A percentile compares a stretch with the other conserved stretches of the same genome.
These are phyloP conservation scores for Danio aesculapii DNA, from an alignment of 2,797 vertebrate species.

Conservation along the genomic window DNA sequence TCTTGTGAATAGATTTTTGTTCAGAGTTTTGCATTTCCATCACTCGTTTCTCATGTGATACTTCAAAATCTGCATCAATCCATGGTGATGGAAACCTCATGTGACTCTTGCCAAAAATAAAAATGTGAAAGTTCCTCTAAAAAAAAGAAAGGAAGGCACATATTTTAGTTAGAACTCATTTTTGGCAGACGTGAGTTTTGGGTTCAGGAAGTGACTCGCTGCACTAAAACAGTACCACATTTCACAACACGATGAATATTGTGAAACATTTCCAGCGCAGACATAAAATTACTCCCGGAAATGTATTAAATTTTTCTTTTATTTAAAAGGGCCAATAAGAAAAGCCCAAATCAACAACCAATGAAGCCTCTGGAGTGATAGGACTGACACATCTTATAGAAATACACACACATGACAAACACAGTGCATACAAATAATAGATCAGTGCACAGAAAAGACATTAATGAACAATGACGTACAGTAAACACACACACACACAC, in stretches of 20 bases:
- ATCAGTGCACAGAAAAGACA: conserved; percentile 31
- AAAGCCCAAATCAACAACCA: conserved; percentile 59
- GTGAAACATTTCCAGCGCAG: not conserved
- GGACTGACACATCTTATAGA: conserved; percentile 49
- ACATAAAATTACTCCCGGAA: not conserved
- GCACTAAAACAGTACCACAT: conserved; percentile 20
- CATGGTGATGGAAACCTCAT: too few relatives aligned
- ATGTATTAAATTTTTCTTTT: conserved; percentile 44
- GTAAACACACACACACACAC: not conserved
- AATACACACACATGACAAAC: conserved; percentile 11
- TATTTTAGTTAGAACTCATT: not conserved
- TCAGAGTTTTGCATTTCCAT: too few relatives aligned
- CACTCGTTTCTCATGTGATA: too few relatives aligned
- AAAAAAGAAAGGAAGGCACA: too few relatives aligned
- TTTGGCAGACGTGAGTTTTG: not conserved
- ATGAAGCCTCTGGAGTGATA: conserved; percentile 2
- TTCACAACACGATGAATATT: conserved; percentile 18
- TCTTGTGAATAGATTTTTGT: too few relatives aligned
- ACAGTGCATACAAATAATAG: not conserved
- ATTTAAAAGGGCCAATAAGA: conserved; percentile 53
- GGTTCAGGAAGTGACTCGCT: conserved; percentile 21
- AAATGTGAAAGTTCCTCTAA: too few relatives aligned
- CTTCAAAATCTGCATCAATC: too few relatives aligned
- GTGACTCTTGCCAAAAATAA: too few relatives aligned
- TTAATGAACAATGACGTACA: not conserved